Evolutionary conservation across 2,113 vertebrate genomes (phyloP).

Genomic region (Edolisoma coerulescens): DNA sequence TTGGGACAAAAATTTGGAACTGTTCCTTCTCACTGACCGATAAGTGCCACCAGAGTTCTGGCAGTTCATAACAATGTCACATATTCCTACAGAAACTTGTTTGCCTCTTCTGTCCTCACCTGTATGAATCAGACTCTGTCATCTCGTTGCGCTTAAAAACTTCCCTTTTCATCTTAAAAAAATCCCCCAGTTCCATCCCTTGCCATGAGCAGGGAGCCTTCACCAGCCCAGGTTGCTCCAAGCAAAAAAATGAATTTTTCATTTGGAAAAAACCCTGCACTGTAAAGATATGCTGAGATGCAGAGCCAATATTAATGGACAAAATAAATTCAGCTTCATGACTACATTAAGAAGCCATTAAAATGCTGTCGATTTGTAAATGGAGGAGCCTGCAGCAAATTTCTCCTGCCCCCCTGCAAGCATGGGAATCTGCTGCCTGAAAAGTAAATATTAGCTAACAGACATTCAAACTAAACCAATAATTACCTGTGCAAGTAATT

Average conservation of each 20-base stretch:
- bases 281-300: background rate
- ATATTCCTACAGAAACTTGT: background rate
- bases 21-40: constrained; percentile 9
- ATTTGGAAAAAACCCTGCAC: background rate
- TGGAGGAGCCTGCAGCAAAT: background rate
- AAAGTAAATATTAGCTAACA: background rate
- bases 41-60: constrained; percentile 19
- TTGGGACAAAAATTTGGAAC: background rate
- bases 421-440: background rate
- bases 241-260: background rate
- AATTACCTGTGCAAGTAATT: background rate
- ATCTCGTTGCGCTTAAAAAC: background rate
- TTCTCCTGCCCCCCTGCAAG: background rate
- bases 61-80: background rate
- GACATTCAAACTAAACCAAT: background rate
- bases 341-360: background rate
- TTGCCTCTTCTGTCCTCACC: background rate
- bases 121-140: background rate
- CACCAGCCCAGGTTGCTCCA: background rate
- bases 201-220: background rate
- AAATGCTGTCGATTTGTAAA: background rate
- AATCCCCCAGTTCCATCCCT: background rate
- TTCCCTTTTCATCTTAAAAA: background rate
- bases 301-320: background rate
- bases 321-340: background rate